These are phyloP conservation scores for Lasiurus borealis DNA, from an alignment of 2,113 vertebrate genomes.

Conservation along the genomic window DNA sequence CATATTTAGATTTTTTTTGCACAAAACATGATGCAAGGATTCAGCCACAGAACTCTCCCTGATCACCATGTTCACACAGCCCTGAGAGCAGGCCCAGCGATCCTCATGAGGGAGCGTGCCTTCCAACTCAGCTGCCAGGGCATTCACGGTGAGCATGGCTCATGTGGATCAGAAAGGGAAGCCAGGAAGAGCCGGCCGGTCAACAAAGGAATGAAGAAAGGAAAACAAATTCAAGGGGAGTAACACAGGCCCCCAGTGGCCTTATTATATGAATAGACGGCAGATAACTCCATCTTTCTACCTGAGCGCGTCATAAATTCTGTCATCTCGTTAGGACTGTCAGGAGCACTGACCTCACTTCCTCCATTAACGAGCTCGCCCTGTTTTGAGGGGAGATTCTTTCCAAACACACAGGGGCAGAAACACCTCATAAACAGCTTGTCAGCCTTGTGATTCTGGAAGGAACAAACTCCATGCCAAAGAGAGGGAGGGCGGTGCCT, in stretches of 20 bases:
- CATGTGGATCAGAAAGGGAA: conserved; percentile 85
- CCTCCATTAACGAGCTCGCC: conserved; percentile 88
- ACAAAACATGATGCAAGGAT: not conserved
- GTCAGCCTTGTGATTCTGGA: conserved; percentile 59
- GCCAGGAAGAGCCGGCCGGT: conserved; percentile 83
- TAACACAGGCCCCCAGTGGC: conserved; percentile 92
- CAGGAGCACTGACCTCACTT: conserved; percentile 92
- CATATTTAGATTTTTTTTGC: not conserved
- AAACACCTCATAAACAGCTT: conserved; percentile 52
- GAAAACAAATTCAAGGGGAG: conserved; percentile 87
- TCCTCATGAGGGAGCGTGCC: not conserved
- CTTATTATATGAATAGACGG: conserved; percentile 93
- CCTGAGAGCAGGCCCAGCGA: not conserved
- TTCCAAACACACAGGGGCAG: conserved; percentile 63
- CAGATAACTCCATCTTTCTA: conserved; percentile 91
- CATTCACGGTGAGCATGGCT: conserved; percentile 85
- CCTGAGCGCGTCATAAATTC: conserved; percentile 92
- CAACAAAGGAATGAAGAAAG: conserved; percentile 89
- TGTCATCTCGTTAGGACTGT: conserved; percentile 92
- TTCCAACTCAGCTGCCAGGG: conserved; percentile 85
- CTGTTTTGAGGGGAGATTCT: conserved; percentile 78
- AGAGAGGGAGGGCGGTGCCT: not conserved
- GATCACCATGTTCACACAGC: not conserved
- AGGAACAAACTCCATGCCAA: not conserved
- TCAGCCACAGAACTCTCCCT: not conserved